Percentiles rank a stretch among this genome's conserved stretches.
phyloP scores from a whole-genome alignment of 2,113 vertebrate genomes.

The Eurystomus gularis region DNA sequence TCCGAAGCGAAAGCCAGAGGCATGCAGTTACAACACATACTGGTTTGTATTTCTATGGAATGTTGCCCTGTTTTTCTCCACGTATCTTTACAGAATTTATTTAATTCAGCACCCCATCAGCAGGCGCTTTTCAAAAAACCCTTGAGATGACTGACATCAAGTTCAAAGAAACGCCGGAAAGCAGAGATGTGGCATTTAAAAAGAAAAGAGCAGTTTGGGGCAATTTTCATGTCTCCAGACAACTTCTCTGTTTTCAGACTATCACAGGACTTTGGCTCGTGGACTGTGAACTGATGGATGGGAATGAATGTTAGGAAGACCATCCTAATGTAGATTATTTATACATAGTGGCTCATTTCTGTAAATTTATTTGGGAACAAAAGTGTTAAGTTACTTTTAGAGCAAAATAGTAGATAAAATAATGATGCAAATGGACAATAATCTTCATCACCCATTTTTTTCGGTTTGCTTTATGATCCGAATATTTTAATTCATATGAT shows the following conservation, averaged over 20 bases:
- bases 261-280: not conserved
- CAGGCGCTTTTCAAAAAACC: fast-evolving
- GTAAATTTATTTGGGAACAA: not conserved
- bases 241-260: not conserved
- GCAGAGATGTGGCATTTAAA: not conserved
- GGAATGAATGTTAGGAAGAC: not conserved
- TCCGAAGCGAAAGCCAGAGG: not conserved
- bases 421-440: not conserved
- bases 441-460: not conserved
- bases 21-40: not conserved
- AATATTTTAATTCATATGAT: not conserved
- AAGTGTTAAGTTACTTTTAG: not conserved
- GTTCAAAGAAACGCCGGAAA: not conserved
- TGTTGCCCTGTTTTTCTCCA: not conserved
- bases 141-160: not conserved
- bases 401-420: not conserved
- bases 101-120: not conserved
- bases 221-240: not conserved
- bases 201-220: not conserved
- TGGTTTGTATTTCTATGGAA: not conserved
- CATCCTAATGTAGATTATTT: not conserved
- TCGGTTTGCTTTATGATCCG: not conserved
- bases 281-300: not conserved
- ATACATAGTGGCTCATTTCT: not conserved
- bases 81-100: not conserved